A percentile compares a stretch with the other conserved stretches of the same genome.
These are phyloP conservation scores for Abrostola triplasia DNA, from an alignment of 2,888 invertebrate genomes.

Conservation along the genomic window DNA sequence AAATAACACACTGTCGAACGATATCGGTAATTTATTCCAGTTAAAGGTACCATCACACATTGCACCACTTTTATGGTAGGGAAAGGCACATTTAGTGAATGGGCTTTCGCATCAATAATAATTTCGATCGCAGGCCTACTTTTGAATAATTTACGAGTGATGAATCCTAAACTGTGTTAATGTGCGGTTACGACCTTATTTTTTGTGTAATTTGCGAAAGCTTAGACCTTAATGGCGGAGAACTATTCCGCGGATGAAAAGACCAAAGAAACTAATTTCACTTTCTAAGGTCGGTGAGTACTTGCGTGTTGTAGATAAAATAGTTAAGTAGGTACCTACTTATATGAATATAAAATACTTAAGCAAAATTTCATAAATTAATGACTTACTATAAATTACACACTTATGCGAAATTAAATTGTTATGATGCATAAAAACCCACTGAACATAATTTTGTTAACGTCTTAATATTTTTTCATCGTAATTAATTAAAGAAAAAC, in stretches of 20 bases:
- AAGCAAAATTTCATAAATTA: too few relatives aligned
- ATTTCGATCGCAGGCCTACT: conserved; percentile 33
- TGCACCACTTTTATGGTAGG: not conserved
- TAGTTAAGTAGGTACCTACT: too few relatives aligned
- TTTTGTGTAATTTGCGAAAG: conserved; percentile 46
- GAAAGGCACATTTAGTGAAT: conserved; percentile 21
- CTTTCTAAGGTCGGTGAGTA: conserved; percentile 25
- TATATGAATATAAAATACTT: too few relatives aligned
- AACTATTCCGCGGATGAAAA: conserved; percentile 16
- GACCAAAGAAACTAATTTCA: conserved; percentile 13
- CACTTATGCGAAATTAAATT: not conserved
- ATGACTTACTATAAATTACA: too few relatives aligned
- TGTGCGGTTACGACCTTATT: conserved; percentile 37
- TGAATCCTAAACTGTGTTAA: conserved; percentile 50
- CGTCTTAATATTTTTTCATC: not conserved
- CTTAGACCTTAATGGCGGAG: conserved; percentile 17
- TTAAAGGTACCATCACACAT: not conserved
- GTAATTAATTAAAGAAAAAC: conserved; percentile 7
- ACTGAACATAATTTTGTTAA: not conserved
- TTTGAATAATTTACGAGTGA: conserved; percentile 26
- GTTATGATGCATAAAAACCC: not conserved
- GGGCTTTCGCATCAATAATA: conserved; percentile 8
- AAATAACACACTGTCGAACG: too few relatives aligned
- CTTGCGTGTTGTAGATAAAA: not conserved
- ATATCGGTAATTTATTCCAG: too few relatives aligned